Evolutionary conservation across 2,888 invertebrate species (phyloP), one percentile per base, ranked within the genome.

Genomic region (Dendrolimus pini): DNA sequence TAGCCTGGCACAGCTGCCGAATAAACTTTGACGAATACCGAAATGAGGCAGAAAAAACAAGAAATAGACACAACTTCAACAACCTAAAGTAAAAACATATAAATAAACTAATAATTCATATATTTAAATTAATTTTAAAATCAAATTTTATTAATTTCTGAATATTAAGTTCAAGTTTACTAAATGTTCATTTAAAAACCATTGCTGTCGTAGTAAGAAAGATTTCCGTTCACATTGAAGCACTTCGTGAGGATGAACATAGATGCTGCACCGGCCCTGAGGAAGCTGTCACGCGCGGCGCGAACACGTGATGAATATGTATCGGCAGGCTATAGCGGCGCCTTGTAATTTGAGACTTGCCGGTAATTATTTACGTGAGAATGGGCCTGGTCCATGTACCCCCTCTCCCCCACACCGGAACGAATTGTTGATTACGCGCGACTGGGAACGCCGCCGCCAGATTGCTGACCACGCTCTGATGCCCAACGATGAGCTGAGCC

Each of bases 281-380:
- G 85, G 87, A 86, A 89, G 88, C 86, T 88, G 89, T 88, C 87
- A 87, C 83, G 87, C 83, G 83, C 85, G 80, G 83, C 77, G 83
- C 80, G 82, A 87, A 83, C 87, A 88, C 74, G 83, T 85, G 89
- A 88, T 86, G 89, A 84, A 86, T 85, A 86, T 82, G 82, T 85
- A 89, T 86, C 86, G 87, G 86, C 84, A 82, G 83, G 78, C 81
- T 65, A 74, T 70, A 69, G 78, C 87, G 86, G 86, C 88, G 85
- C 87, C 89, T 89, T 89, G 89, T 90, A 90, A 90, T 90, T 87
- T 89, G 86, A 88, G 74, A 80, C 80, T 83, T 80, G 84, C 85
- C 85, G 84, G 86, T 89, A 89, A 90, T 89, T 90, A 89, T 90
- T 89, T 89, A 89, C 89, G 89, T 89, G 88, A 89, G 89, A 89